phyloP scores from a whole-genome alignment of 1,140 invertebrate species.

The Scaptodrosophila lebanonensis region DNA sequence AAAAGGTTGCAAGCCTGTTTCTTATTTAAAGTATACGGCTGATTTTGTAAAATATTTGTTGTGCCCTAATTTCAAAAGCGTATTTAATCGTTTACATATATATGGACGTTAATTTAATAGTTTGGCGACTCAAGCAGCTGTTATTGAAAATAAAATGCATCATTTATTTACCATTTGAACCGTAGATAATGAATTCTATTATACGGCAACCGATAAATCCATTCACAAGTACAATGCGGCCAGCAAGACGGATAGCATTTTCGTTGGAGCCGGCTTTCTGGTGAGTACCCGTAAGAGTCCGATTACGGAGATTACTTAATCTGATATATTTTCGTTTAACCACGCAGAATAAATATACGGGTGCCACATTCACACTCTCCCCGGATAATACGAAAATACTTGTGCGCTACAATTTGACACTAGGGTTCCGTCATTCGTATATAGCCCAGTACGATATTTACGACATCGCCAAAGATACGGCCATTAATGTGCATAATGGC shows the following conservation, averaged over 20 bases:
- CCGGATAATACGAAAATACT: constrained; percentile 64
- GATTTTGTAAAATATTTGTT: too few relatives aligned
- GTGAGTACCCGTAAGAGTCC: constrained; percentile 57
- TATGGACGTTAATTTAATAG: too few relatives aligned
- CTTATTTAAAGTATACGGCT: too few relatives aligned
- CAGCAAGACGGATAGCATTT: constrained; percentile 52
- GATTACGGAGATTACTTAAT: neutral
- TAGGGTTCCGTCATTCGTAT: constrained; percentile 65
- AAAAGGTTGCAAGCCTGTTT: too few relatives aligned
- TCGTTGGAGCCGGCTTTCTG: constrained; percentile 75
- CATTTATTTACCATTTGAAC: neutral
- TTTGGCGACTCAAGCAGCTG: too few relatives aligned
- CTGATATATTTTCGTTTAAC: constrained; percentile 4
- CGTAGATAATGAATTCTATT: constrained; percentile 78
- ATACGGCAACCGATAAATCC: constrained; percentile 71
- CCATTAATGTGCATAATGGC: constrained; percentile 77
- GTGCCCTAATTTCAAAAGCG: too few relatives aligned
- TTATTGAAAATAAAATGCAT: neutral
- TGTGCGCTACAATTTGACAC: constrained; percentile 57
- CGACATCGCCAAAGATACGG: constrained; percentile 61
- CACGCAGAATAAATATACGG: constrained; percentile 47
- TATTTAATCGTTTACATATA: too few relatives aligned
- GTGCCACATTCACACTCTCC: constrained; percentile 53
- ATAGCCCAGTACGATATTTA: constrained; percentile 72
- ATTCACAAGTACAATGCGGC: constrained; percentile 79